Conservation (phyloP, 2,113 vertebrate genomes). For the Pristiophorus japonicus region DNA sequence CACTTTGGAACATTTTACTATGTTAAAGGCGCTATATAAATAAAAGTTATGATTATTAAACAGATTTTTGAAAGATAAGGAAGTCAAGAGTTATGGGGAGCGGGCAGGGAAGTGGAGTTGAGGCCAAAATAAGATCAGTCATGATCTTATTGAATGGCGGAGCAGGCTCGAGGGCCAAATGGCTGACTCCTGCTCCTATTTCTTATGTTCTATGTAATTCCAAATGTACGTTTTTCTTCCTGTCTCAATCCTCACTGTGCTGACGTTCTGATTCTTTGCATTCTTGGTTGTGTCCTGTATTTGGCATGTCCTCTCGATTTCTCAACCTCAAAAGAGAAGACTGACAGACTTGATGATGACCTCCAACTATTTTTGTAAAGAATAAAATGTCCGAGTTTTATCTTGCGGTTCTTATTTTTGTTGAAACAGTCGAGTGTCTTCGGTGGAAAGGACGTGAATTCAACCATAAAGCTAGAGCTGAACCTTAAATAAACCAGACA, state of each 20-base stretch:
- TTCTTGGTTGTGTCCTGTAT: not conserved
- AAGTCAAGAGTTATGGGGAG: too few relatives aligned
- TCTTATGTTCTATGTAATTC: too few relatives aligned
- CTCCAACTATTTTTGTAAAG: not conserved
- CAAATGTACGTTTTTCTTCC: not conserved
- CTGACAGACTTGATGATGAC: not conserved
- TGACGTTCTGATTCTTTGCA: not conserved
- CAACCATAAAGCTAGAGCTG: not conserved
- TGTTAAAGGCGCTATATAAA: too few relatives aligned
- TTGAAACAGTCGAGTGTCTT: not conserved
- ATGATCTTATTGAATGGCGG: too few relatives aligned
- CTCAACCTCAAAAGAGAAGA: not conserved
- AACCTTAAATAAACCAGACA: conserved; percentile 11
- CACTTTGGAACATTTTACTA: too few relatives aligned
- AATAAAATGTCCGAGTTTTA: not conserved
- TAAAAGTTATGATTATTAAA: too few relatives aligned
- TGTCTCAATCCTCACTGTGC: not conserved
- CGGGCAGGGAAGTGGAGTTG: too few relatives aligned
- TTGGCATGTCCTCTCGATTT: not conserved
- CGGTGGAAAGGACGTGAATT: not conserved
- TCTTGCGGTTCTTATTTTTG: not conserved
- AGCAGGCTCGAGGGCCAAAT: too few relatives aligned
- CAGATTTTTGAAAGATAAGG: too few relatives aligned
- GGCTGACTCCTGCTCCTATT: too few relatives aligned
- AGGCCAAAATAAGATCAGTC: too few relatives aligned